Evolutionary conservation across 2,888 invertebrate genomes (phyloP).

Genomic region (Drosophila macrospina): DNA sequence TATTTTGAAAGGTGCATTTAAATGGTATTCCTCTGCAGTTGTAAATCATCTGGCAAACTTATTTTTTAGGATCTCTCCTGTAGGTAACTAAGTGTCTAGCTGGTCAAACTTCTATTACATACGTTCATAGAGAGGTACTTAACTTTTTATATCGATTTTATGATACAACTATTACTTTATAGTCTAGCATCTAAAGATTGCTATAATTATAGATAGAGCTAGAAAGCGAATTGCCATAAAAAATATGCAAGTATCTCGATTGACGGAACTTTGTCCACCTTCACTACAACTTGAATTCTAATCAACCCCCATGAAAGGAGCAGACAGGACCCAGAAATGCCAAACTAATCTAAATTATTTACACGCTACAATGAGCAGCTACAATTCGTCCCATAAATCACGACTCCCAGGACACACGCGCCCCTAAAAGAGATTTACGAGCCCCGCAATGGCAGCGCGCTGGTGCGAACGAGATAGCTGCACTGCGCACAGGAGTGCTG

Average conservation of each 20-base stretch:
- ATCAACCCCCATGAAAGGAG: conserved; percentile 51
- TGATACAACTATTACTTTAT: conserved; percentile 1
- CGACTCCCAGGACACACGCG: conserved; percentile 81
- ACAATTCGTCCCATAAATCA: conserved; percentile 79
- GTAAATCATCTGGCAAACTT: conserved; percentile 58
- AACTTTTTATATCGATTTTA: neutral
- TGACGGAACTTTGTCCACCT: conserved; percentile 18
- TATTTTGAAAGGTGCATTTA: conserved; percentile 82
- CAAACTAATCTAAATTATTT: conserved; percentile 79
- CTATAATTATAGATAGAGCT: conserved; percentile 7
- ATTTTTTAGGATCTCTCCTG: neutral
- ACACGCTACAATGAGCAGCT: conserved; percentile 78
- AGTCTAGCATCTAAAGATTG: neutral
- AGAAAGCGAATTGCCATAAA: conserved; percentile 38
- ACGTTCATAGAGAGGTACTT: neutral
- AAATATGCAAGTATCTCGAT: conserved; percentile 22
- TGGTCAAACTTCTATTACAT: neutral
- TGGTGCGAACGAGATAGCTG: conserved; percentile 65
- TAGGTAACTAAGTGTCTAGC: neutral
- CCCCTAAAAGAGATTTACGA: conserved; percentile 81
- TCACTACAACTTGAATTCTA: conserved; percentile 55
- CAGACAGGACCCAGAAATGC: conserved; percentile 55
- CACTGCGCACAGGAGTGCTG: conserved; percentile 73
- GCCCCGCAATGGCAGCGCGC: conserved; percentile 45
- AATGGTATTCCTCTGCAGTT: conserved; percentile 46